These are phyloP conservation scores for Limnodromus scolopaceus DNA, from an alignment of 2,797 vertebrate species.

Conservation along the genomic window DNA sequence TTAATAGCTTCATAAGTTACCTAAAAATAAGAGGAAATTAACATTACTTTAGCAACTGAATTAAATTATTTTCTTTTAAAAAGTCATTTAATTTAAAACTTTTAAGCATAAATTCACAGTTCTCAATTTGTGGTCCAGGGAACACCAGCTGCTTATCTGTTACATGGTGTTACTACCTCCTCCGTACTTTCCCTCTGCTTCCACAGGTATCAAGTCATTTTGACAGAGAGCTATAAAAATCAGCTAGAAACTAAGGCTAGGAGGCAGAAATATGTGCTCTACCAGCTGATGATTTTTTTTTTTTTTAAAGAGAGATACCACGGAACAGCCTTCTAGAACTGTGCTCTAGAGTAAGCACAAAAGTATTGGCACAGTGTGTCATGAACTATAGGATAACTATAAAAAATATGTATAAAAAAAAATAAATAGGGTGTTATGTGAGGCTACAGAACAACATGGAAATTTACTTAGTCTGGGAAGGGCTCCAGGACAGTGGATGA, in stretches of 20 bases:
- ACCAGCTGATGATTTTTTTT: not conserved
- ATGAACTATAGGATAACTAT: not conserved
- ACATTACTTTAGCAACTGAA: not conserved
- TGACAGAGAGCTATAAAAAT: not conserved
- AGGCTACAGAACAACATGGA: not conserved
- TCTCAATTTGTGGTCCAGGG: not conserved
- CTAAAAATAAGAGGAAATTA: slow-evolving; percentile 75
- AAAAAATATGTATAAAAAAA: not conserved
- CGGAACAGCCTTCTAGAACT: not conserved
- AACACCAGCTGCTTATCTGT: not conserved
- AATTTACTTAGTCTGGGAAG: not conserved
- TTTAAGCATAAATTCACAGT: not conserved
- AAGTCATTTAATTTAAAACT: not conserved
- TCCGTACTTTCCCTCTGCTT: not conserved
- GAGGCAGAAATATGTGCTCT: not conserved
- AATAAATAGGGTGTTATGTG: not conserved
- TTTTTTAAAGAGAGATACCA: not conserved
- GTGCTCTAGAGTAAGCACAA: not conserved
- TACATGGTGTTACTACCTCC: not conserved
- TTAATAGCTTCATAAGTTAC: slow-evolving; percentile 85
- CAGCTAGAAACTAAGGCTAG: not conserved
- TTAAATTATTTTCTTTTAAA: not conserved
- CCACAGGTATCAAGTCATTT: not conserved
- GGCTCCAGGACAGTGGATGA: not conserved
- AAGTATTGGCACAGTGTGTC: not conserved